These are phyloP conservation scores for Pachyuromys duprasi DNA, from an alignment of 2,797 vertebrate species.

Conservation along the genomic window DNA sequence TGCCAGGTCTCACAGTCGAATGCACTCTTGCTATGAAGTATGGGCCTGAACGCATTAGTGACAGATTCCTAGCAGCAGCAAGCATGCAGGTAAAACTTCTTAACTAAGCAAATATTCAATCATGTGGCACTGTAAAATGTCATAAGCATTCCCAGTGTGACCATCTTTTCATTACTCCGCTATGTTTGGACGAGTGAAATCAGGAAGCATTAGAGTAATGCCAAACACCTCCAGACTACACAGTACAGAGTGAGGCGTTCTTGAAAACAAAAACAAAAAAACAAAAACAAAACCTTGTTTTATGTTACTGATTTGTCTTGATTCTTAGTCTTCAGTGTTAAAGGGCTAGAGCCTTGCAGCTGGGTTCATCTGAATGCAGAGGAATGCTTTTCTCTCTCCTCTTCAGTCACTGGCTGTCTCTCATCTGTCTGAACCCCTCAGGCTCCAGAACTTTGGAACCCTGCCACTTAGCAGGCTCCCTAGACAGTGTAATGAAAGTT, in stretches of 20 bases:
- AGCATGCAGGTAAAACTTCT: constrained; percentile 72
- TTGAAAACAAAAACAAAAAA: not conserved
- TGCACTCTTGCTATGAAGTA: constrained; percentile 69
- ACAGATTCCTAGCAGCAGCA: constrained; percentile 61
- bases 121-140: constrained; percentile 71
- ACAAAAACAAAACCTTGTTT: not conserved
- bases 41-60: constrained; percentile 69
- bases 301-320: not conserved
- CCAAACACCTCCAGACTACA: not conserved
- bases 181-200: constrained; percentile 54
- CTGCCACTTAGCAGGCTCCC: constrained; percentile 56
- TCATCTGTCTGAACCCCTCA: not conserved
- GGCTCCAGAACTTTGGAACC: constrained; percentile 43
- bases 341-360: not conserved
- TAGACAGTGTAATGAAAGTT: constrained; percentile 79
- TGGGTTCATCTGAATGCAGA: constrained; percentile 7
- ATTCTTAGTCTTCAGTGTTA: not conserved
- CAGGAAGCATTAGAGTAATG: not conserved
- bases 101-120: constrained; percentile 75
- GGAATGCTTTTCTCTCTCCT: not conserved
- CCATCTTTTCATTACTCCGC: constrained; percentile 46
- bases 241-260: not conserved
- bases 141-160: constrained; percentile 48
- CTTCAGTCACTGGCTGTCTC: not conserved
- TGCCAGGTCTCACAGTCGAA: constrained; percentile 63